Evolutionary conservation across 2,113 vertebrate species (phyloP), one percentile per base, ranked within the genome.

Genomic region (Hippocampus zosterae): DNA sequence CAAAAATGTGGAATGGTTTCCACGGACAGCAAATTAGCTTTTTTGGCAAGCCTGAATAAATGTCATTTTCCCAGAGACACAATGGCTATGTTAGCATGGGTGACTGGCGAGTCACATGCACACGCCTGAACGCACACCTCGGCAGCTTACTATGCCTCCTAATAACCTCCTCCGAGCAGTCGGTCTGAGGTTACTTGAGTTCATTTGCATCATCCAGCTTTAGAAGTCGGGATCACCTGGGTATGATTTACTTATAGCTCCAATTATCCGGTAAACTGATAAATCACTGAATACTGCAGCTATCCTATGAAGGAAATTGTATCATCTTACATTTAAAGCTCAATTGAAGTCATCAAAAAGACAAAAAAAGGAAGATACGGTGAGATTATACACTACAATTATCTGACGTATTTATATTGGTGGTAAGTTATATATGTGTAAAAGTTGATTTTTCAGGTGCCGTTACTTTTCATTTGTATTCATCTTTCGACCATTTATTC

Each of bases 91-190:
- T 77, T 55, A 70, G 65, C 42, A 48, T 73, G 55, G 46, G 25
- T 72, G 69, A 69, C 67, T 46, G 75, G 37, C 73, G 76, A 76
- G 42, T 56, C 75, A 69, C 68, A 69, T 62, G 65, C 63, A 59
- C 67, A 56, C 70, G 55, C 68, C 50, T 29, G 29, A 10, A 69
- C 33, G 60, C 67, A 33, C 57, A 60, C 62, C 16, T 55, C 56
- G 23, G 37, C 73, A 75, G 46, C 42, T 52, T 73, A 65, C 44
- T 75, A 25, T 8, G 73, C 73, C 76, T 81, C 15, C 27, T 15
- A 88, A 82, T 91, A 90, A 91, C 88, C 88, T 85, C 25, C 2
- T 11, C 13, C 23, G 8, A 19, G 2, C 62, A 81, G 67, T 29
- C 55, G 67, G 70, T 9, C 0, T 27, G 15, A 74, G 85, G 85